Evolutionary conservation across 2,888 invertebrate species (phyloP).

Genomic region (Campoplex nolae): DNA sequence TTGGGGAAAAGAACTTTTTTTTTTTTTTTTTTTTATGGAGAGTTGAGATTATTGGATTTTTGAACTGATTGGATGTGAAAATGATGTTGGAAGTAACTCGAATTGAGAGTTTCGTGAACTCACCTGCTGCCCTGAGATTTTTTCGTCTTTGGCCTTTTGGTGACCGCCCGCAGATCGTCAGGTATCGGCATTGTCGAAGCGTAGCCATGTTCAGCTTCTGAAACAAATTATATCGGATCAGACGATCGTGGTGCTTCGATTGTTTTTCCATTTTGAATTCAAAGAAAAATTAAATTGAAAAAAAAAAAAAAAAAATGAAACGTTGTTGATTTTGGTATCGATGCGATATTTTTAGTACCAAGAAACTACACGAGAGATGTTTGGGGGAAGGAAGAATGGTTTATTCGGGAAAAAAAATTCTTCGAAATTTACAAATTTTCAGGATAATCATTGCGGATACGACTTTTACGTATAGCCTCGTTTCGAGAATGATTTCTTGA

Average conservation of each 20-base stretch:
- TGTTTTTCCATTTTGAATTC: background rate
- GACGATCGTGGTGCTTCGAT: background rate
- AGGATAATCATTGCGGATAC: background rate
- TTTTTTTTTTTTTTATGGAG: background rate
- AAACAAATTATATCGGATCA: slow-evolving; percentile 51
- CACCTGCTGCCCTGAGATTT: slow-evolving; percentile 96
- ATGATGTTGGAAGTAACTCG: background rate
- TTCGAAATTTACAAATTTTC: background rate
- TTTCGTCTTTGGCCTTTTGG: slow-evolving; percentile 93
- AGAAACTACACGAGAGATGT: background rate
- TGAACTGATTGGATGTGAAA: too few relatives aligned
- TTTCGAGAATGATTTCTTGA: slow-evolving; percentile 18
- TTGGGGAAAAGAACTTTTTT: background rate
- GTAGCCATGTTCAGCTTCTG: slow-evolving; percentile 96
- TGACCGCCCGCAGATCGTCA: slow-evolving; percentile 90
- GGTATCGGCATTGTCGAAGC: slow-evolving; percentile 93
- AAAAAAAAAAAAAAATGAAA: background rate
- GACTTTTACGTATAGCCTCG: background rate
- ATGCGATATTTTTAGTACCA: background rate
- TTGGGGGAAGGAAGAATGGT: background rate
- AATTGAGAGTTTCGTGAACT: slow-evolving; percentile 76
- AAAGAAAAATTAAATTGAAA: too few relatives aligned
- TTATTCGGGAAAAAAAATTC: background rate
- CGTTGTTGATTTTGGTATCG: background rate
- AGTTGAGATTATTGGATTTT: too few relatives aligned